These are phyloP conservation scores for Idaea biselata DNA, from an alignment of 2,888 invertebrate genomes.

Conservation along the genomic window DNA sequence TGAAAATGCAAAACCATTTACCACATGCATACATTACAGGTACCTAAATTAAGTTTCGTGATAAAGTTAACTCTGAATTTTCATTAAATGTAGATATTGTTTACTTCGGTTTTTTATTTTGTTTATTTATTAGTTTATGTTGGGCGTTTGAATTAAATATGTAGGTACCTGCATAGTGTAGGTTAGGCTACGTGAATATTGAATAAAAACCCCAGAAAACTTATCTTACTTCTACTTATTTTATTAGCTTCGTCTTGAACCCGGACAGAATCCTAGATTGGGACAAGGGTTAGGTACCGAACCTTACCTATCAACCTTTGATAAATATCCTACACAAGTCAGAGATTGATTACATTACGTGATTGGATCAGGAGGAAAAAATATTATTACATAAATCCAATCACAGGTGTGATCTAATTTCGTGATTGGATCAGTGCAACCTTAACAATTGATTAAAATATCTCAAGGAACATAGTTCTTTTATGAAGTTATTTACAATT, in stretches of 20 bases:
- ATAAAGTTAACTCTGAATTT: neutral
- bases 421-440: constrained; percentile 1
- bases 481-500: too few relatives aligned
- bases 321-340: neutral
- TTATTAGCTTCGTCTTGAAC: neutral
- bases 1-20: constrained; percentile 82
- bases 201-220: neutral
- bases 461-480: neutral
- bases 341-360: constrained; percentile 1
- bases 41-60: constrained; percentile 33
- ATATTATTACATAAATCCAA: neutral
- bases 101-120: neutral
- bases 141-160: neutral
- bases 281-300: constrained; percentile 4
- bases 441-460: constrained; percentile 9
- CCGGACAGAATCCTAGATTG: neutral
- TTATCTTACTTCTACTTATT: neutral
- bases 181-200: neutral
- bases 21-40: constrained; percentile 70
- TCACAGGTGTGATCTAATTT: neutral
- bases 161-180: neutral
- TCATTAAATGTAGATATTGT: neutral
- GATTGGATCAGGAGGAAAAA: neutral
- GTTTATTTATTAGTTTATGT: neutral
- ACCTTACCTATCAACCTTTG: constrained; percentile 16